Base-by-base conservation (phyloP, 2,113 vertebrate species). In the Otis tarda region DNA sequence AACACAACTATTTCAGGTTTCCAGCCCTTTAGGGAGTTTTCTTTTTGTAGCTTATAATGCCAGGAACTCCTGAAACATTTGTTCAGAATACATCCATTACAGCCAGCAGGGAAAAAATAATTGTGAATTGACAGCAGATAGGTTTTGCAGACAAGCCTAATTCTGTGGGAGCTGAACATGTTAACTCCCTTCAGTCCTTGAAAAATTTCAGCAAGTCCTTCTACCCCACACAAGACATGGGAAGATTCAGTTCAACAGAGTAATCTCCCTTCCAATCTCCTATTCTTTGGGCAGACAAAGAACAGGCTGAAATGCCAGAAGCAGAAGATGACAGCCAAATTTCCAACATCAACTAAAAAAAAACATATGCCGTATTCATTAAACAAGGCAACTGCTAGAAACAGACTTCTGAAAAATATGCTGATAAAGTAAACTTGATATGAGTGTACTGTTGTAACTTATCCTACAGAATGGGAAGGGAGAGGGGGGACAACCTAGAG, bases 61-160 rank as follows among this genome's bases (percentile, higher is more conserved):
- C 89, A 96, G 71, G 24, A 83, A 89, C 64, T 93, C 63, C 83
- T 64, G 25, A 83, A 93, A 81, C 68, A 78, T 84, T 94, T 91
- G 71, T 70, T 94, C 67, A 69, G 84, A 57, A 76, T 65, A 93
- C 30, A 45, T 74, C 89, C 45, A 33, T 61, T 80, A 94, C 53
- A 92, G 65, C 18, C 71, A 94, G 65, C 57, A 76, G 63, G 45
- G 41, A 25, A 83, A 94, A 89, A 93, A 56, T 89, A 93, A 89
- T 64, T 61, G 63, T 83, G 71, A 83, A 65, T 50, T 95, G 84
- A 85, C 87, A 95, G 87, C 37, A 83, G 53, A n/a, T 76, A 12
- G 7, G 22, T 69, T 93, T 95, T 86, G 47, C n/a, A 79, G 82
- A 82, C 4, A 1, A 79, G 53, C 41, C 50, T 87, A 79, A 90